Evolutionary conservation across 2,797 vertebrate species (phyloP).

Genomic region (Babyrousa celebensis): DNA sequence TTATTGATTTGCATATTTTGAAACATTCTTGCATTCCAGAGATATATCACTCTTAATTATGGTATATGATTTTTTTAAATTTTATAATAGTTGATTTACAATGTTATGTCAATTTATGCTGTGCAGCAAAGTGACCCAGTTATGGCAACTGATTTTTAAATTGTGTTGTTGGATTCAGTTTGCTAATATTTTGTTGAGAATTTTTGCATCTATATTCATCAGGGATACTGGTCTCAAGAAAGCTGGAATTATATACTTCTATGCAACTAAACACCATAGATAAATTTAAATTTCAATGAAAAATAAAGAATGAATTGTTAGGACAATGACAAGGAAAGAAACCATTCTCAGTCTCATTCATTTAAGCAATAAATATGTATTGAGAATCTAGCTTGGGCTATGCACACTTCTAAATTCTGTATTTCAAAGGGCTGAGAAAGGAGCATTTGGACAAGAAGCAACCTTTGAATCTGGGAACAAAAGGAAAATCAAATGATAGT

Average conservation of each 20-base stretch:
- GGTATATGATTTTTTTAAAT: not conserved
- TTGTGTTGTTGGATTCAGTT: not conserved
- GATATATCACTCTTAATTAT: not conserved
- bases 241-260: not conserved
- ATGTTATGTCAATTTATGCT: too few species aligned
- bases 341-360: not conserved
- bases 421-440: constrained; percentile 8
- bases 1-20: not conserved
- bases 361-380: not conserved
- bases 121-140: too few species aligned
- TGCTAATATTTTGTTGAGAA: not conserved
- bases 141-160: too few species aligned
- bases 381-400: not conserved
- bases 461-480: not conserved
- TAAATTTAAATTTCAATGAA: constrained; percentile 33
- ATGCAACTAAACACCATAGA: not conserved
- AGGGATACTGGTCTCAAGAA: not conserved
- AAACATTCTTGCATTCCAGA: not conserved
- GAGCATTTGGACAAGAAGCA: not conserved
- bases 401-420: not conserved
- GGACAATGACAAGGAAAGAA: not conserved
- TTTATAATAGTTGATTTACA: too few species aligned
- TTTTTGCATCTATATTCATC: not conserved
- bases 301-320: not conserved
- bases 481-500: constrained; percentile 16